Base-by-base conservation (phyloP, 2,888 invertebrate genomes). In the Monopis laevigella region DNA sequence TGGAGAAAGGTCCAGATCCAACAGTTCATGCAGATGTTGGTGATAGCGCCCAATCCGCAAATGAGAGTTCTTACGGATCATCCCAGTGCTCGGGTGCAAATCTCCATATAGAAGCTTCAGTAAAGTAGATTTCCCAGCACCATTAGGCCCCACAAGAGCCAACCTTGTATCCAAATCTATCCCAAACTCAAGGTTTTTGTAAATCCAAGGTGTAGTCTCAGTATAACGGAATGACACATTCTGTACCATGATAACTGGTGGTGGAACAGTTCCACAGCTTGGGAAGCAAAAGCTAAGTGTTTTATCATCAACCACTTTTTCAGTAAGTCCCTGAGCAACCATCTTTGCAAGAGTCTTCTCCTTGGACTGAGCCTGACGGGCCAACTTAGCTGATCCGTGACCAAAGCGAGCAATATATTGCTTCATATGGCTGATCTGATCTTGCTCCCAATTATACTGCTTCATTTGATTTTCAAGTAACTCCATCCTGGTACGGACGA, bases 381-480 rank as follows among this genome's bases (percentile, higher is more conserved):
- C 99, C 49, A 99, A 75, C 77, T 99, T 99, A 0, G 98, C 99
- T 10, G 96, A 96, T 58, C 99, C 99, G 83, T 99, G 99, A 84
- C 99, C 99, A 72, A 99, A 99, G 41, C 99, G 85, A 0, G 98
- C 98, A 50, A 99, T 98, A 69, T 99, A 99, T 68, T 98, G 97
- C 88, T 99, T 99, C 98, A 99, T 99, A 61, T 99, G 96, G 45
- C 95, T 86, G 48, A 99, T 98, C 77, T 99, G 98, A 73, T 97
- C 96, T 68, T 99, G 99, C 72, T 99, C 98, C 99, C 99, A 99
- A 59, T 97, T 96, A 75, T 98, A 99, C 61, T 96, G 95, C 68
- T 99, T 99, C 87, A 92, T 93, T 78, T 99, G 99, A 71, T 99
- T 99, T 71, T 99, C 99, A 47, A 97, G 81, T 54, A 98, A 80